Percentiles rank a stretch among this genome's conserved stretches.
Evolutionary conservation across 2,888 invertebrate genomes (phyloP).

Genomic region (Sisyra terminalis): DNA sequence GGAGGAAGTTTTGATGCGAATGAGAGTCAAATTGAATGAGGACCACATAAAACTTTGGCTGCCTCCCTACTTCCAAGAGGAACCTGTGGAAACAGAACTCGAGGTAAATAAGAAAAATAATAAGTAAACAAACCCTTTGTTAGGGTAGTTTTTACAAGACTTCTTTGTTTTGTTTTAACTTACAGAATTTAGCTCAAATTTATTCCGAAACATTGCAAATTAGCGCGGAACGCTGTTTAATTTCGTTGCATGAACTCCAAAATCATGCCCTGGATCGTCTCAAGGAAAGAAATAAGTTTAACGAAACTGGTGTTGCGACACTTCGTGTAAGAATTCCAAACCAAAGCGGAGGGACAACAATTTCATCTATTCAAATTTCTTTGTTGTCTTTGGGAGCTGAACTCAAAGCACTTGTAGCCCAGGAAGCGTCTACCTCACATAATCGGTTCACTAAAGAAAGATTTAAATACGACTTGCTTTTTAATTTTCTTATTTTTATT

Average conservation of each 20-base stretch:
- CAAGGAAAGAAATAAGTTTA: constrained; percentile 48
- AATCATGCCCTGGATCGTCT: constrained; percentile 53
- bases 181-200: constrained; percentile 43
- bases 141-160: not conserved
- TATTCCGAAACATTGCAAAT: constrained; percentile 38
- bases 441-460: constrained; percentile 23
- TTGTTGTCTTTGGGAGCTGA: constrained; percentile 35
- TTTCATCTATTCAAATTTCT: constrained; percentile 36
- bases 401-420: constrained; percentile 34
- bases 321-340: constrained; percentile 48
- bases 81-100: constrained; percentile 26
- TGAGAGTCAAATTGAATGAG: constrained; percentile 47
- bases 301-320: constrained; percentile 55
- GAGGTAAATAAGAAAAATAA: constrained; percentile 27
- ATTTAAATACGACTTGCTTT: no score
- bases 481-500: constrained; percentile 13
- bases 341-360: constrained; percentile 30
- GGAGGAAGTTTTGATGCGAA: constrained; percentile 46
- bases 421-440: constrained; percentile 26
- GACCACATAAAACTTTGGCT: constrained; percentile 61
- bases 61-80: constrained; percentile 43
- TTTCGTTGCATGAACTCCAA: constrained; percentile 45
- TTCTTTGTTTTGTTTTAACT: constrained; percentile 9
- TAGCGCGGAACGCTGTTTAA: constrained; percentile 30
- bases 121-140: constrained; percentile 19